phyloP scores from a whole-genome alignment of 2,888 invertebrate species.

The Lasioglossum figueresi region DNA sequence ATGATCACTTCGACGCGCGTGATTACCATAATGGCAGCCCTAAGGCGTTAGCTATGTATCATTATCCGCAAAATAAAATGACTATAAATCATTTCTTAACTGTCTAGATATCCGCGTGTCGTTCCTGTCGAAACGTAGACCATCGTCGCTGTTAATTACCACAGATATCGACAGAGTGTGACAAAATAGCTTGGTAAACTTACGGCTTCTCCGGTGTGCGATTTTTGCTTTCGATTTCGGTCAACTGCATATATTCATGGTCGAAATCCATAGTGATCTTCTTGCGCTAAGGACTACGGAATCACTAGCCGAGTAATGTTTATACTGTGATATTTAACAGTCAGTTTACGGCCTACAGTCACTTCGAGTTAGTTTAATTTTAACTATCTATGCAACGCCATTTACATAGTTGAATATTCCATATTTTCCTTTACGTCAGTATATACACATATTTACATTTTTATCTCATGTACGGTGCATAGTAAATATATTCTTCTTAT shows the following conservation, averaged over 20 bases:
- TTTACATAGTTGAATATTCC: not conserved
- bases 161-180: not conserved
- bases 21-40: not conserved
- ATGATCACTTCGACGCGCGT: not conserved
- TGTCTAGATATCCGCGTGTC: not conserved
- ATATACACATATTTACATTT: not conserved
- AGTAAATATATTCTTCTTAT: not conserved
- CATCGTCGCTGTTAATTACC: not conserved
- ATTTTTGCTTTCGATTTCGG: not conserved
- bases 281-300: not conserved
- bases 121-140: not conserved
- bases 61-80: not conserved
- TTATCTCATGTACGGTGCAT: not conserved
- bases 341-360: not conserved
- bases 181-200: not conserved
- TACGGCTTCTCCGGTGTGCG: too few species aligned
- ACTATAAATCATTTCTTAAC: not conserved
- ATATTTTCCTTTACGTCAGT: not conserved
- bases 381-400: not conserved
- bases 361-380: not conserved
- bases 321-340: not conserved
- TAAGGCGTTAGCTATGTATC: not conserved
- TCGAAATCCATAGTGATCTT: not conserved
- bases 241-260: not conserved
- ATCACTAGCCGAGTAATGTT: not conserved